Evolutionary conservation across 2,888 invertebrate genomes (phyloP), one percentile per base, ranked within the genome.

Genomic region (Argyresthia albistria): DNA sequence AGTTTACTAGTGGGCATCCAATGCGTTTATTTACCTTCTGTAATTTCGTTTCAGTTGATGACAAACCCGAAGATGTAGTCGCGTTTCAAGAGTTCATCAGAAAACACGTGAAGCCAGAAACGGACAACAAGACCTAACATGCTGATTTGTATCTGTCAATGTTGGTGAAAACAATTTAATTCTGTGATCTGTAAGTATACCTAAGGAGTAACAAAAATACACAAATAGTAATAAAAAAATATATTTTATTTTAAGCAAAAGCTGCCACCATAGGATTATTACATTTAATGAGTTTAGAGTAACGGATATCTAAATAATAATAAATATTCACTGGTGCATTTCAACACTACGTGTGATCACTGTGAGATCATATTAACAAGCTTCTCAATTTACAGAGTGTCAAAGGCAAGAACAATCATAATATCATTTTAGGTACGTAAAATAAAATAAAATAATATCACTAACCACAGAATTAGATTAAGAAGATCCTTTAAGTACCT

Each of bases 71-170:
- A 55, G 87, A 87, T 49, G 83, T 84, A 0, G 69, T 71, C 1
- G 74, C 72, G 59, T 84, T 87, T 59, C 79, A 84, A 58, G 83
- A 84, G 47, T 87, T 87, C 53, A 61, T 84, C 11, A 69, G 66
- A n/a, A 87, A 84, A 62, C 86, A 87, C 42, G 71, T 81, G 7
- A 78, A 78, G 58, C 80, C 83, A 0, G 73, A 76, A 46, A 59
- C 77, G 42, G 66, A 55, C 1, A 68, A n/a, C 46, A 35, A 11
- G 25, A 25, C 8, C n/a, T 42, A 50, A 15, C 25, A 25, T 43
- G 42, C 50, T 3, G n/a, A 11, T 39, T 39, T 39, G 4, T n/a
- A 39, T 3, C 39, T 9, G 39, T 6, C n/a, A 39, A n/a, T n/a
- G n/a, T n/a, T 39, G 9, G 39, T 39, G 9, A 39, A n/a, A 4